Conservation (phyloP, 1,140 invertebrate genomes). For the Drosophila pallidifrons region DNA sequence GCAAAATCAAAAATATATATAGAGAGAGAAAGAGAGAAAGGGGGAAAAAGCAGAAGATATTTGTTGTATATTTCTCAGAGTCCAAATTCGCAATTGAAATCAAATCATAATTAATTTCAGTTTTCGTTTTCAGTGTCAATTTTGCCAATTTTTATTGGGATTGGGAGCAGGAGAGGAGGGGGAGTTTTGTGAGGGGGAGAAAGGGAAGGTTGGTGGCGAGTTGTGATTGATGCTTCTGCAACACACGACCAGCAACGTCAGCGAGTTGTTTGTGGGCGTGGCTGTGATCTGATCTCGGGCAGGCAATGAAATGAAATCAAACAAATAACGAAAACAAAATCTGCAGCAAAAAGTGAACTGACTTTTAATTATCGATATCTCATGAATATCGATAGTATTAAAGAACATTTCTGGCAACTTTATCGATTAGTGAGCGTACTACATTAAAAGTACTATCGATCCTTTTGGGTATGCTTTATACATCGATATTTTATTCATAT, state of each 20-base stretch:
- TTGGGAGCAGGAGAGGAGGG: neutral
- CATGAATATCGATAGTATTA: too few species aligned
- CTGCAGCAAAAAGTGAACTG: too few species aligned
- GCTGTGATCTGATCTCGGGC: slow-evolving; percentile 4
- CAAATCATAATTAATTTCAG: slow-evolving; percentile 28
- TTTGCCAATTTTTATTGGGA: slow-evolving; percentile 19
- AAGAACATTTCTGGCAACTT: too few species aligned
- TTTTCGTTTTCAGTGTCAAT: neutral
- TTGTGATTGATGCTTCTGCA: neutral
- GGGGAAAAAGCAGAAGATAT: slow-evolving; percentile 47
- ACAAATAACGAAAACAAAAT: neutral
- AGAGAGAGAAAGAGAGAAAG: slow-evolving; percentile 27
- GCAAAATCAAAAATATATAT: slow-evolving; percentile 26
- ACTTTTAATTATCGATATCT: too few species aligned
- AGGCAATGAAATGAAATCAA: slow-evolving; percentile 26
- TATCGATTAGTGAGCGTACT: too few species aligned
- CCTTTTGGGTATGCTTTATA: too few species aligned
- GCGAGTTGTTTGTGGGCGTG: slow-evolving; percentile 15
- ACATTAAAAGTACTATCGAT: too few species aligned
- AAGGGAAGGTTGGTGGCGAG: too few species aligned
- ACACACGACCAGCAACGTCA: slow-evolving; percentile 2
- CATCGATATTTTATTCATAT: too few species aligned
- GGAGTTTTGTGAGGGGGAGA: neutral
- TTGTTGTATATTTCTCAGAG: slow-evolving; percentile 30
- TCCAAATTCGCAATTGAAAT: slow-evolving; percentile 29